A percentile compares a stretch with the other conserved stretches of the same genome.
These are phyloP conservation scores for Acanthurus lineatus DNA, from an alignment of 2,797 vertebrate species.

Conservation along the genomic window DNA sequence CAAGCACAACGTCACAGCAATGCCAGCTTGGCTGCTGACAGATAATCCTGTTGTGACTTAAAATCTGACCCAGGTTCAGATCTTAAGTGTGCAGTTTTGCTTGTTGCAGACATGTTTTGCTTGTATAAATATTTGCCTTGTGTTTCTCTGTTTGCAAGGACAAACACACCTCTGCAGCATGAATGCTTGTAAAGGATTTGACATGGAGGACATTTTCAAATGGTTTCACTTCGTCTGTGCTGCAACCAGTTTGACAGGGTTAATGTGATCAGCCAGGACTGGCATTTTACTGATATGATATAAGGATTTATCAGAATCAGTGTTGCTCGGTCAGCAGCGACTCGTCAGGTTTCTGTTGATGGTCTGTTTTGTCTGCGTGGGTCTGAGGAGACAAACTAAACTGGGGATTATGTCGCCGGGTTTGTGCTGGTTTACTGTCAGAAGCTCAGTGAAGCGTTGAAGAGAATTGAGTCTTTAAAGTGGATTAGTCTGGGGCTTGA, in stretches of 20 bases:
- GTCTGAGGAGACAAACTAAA: conserved; percentile 32
- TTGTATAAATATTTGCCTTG: too few species aligned
- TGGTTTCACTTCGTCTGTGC: neutral
- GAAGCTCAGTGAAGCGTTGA: conserved; percentile 44
- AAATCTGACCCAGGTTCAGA: neutral
- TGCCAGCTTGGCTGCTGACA: too few species aligned
- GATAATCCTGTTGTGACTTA: neutral
- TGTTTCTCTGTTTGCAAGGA: neutral
- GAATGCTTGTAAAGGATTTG: neutral
- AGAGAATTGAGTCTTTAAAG: conserved; percentile 54
- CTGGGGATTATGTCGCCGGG: conserved; percentile 55
- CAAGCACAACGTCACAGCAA: too few species aligned
- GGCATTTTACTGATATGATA: neutral
- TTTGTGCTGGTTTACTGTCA: conserved; percentile 23
- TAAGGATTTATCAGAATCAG: neutral
- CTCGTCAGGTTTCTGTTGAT: conserved; percentile 14
- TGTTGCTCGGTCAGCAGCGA: neutral
- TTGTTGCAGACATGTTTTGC: neutral
- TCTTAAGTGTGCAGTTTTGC: neutral
- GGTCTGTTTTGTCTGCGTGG: conserved; percentile 40
- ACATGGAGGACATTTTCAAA: neutral
- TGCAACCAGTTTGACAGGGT: neutral
- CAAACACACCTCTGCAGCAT: neutral
- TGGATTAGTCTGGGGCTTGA: conserved; percentile 67
- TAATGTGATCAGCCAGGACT: neutral